These are phyloP conservation scores for Porites rus DNA, from an alignment of 92 coral and sea anemone genomes.

Conservation along the genomic window DNA sequence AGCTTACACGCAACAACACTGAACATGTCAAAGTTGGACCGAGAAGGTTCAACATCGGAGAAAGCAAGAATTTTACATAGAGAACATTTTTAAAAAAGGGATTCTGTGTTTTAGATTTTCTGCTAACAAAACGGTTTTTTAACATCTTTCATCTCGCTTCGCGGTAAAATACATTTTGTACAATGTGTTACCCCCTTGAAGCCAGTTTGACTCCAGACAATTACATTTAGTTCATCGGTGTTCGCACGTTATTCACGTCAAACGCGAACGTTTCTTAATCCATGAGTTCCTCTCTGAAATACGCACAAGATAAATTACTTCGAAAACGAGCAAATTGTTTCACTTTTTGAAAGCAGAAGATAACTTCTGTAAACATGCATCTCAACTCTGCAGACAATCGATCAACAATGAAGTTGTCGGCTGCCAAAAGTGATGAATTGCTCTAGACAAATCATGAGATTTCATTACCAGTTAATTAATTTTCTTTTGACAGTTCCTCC, in stretches of 20 bases:
- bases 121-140: neutral
- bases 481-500: slow-evolving; percentile 48
- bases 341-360: slow-evolving; percentile 17
- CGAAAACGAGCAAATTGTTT: slow-evolving; percentile 30
- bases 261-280: slow-evolving; percentile 15
- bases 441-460: slow-evolving; percentile 17
- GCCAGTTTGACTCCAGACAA: neutral
- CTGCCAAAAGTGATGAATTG: slow-evolving; percentile 48
- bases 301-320: slow-evolving; percentile 13
- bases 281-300: slow-evolving; percentile 22
- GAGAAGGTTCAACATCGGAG: too few species aligned
- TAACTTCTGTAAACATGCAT: slow-evolving; percentile 29
- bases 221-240: neutral
- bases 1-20: too few species aligned
- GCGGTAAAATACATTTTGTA: neutral
- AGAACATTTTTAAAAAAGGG: neutral
- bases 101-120: neutral
- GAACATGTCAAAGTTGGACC: too few species aligned
- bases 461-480: slow-evolving; percentile 57
- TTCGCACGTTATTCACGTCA: slow-evolving; percentile 6
- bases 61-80: too few species aligned
- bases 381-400: slow-evolving; percentile 24
- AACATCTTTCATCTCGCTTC: neutral
- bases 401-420: slow-evolving; percentile 40
- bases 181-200: slow-evolving; percentile 5